A percentile compares a stretch with the other conserved stretches of the same genome.
phyloP scores from a whole-genome alignment of 2,113 vertebrate genomes.

The Melanotaenia duboulayi region DNA sequence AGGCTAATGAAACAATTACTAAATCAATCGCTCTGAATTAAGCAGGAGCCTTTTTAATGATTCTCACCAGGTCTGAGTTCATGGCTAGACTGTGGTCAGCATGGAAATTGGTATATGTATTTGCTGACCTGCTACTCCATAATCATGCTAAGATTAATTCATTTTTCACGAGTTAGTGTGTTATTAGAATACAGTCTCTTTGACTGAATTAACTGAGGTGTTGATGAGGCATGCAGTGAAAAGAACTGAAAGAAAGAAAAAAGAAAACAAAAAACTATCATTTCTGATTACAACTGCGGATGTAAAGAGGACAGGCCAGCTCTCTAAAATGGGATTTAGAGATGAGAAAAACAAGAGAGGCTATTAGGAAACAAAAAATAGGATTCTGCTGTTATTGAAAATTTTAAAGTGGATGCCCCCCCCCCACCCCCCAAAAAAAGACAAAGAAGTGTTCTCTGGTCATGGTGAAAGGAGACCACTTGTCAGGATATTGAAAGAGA shows the following conservation, averaged over 20 bases:
- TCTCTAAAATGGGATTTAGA: constrained; percentile 49
- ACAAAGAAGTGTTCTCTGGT: constrained; percentile 53
- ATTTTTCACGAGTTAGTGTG: constrained; percentile 48
- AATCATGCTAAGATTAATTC: constrained; percentile 22
- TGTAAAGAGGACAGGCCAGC: constrained; percentile 41
- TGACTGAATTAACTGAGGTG: constrained; percentile 44
- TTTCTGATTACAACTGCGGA: constrained; percentile 32
- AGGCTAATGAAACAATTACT: constrained; percentile 64
- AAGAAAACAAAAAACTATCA: not conserved
- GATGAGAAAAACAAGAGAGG: constrained; percentile 21
- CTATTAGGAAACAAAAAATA: constrained; percentile 66
- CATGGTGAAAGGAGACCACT: constrained; percentile 67
- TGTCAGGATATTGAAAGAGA: constrained; percentile 73
- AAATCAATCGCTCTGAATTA: constrained; percentile 61
- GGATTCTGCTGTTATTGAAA: constrained; percentile 68
- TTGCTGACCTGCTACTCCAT: constrained; percentile 1
- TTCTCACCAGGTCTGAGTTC: constrained; percentile 28
- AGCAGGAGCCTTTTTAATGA: constrained; percentile 26
- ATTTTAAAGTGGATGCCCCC: constrained; percentile 67
- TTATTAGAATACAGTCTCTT: constrained; percentile 44
- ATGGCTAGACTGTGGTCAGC: not conserved
- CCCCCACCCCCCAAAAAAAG: not conserved
- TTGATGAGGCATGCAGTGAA: constrained; percentile 23
- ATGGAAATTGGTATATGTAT: constrained; percentile 10
- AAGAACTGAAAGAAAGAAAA: not conserved